A percentile compares a stretch with the other conserved stretches of the same genome.
phyloP scores from a whole-genome alignment of 2,888 invertebrate genomes.

The Lampropteryx suffumata region DNA sequence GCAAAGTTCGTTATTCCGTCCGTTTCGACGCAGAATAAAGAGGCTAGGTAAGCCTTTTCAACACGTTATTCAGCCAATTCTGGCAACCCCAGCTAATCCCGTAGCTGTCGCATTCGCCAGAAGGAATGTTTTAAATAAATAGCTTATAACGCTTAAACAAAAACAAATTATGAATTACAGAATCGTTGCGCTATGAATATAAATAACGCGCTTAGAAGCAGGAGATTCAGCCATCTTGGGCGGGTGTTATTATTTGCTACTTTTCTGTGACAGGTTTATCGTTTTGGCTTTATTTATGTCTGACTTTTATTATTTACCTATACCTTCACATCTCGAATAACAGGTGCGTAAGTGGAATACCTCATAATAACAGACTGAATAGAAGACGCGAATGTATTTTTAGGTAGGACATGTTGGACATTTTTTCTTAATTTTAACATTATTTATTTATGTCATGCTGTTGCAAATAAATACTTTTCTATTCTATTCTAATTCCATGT shows the following conservation, averaged over 20 bases:
- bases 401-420: too few relatives aligned
- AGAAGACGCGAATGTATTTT: too few relatives aligned
- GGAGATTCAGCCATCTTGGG: conserved; percentile 13
- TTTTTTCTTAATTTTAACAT: too few relatives aligned
- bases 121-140: conserved; percentile 47
- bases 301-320: conserved; percentile 1
- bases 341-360: too few relatives aligned
- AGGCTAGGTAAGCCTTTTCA: conserved; percentile 39
- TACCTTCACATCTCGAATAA: not conserved
- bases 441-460: too few relatives aligned
- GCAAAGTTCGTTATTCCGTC: conserved; percentile 39
- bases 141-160: conserved; percentile 41
- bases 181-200: conserved; percentile 48
- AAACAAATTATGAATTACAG: conserved; percentile 52
- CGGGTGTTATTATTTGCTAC: conserved; percentile 18
- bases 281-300: conserved; percentile 7
- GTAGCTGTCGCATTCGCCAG: conserved; percentile 27
- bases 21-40: conserved; percentile 35
- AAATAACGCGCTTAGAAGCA: conserved; percentile 39
- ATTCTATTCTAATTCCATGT: too few relatives aligned
- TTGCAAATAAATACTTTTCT: too few relatives aligned
- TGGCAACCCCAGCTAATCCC: conserved; percentile 41
- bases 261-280: conserved; percentile 12
- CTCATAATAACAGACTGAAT: too few relatives aligned
- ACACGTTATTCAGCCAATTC: conserved; percentile 32